Evolutionary conservation across 2,797 vertebrate genomes (phyloP), one percentile per base, ranked within the genome.

Genomic region (Darevskia nairensis): DNA sequence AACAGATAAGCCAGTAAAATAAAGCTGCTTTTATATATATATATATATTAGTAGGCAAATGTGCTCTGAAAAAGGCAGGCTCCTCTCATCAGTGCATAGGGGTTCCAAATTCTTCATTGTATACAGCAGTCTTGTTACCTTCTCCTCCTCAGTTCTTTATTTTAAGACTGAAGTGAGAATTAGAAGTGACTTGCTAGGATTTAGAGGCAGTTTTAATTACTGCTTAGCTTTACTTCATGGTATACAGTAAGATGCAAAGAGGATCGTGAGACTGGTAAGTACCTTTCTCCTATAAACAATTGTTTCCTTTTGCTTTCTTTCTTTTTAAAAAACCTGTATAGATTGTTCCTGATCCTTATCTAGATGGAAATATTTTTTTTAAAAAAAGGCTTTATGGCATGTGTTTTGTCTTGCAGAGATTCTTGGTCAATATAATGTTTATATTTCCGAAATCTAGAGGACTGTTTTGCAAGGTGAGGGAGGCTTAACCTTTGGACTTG

Each of bases 1-100:
- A 97, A 96, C 94, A 96, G 95, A 96, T 92, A 94, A 97, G 96
- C 96, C 95, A 96, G 96, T 96, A 96, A 96, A 96, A 97, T 95
- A 96, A 97, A 97, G 95, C 96, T 96, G 29, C 11, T 32, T 64
- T 6, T 64, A 64, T 64, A 64, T 95, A 96, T n/a, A n/a, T n/a
- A n/a, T 96, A 50, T 94, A 96, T 97, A 96, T 97, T 97, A 97
- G 96, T 94, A 96, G 90, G 91, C 94, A 96, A 96, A 96, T 96
- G 95, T 95, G 95, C 92, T 96, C 93, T 92, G 92, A 89, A 86
- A 94, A 68, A 91, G 95, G 95, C 91, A 95, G 93, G 92, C 89
- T 95, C 93, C 90, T 92, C 93, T 96, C 92, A 95, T 95, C 92
- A 94, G 91, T 92, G 94, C 94, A 95, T 92, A 96, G 94, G 95